Base-by-base conservation (phyloP, 1,140 invertebrate genomes). In the Pachyrhynchus sulphureomaculatus region DNA sequence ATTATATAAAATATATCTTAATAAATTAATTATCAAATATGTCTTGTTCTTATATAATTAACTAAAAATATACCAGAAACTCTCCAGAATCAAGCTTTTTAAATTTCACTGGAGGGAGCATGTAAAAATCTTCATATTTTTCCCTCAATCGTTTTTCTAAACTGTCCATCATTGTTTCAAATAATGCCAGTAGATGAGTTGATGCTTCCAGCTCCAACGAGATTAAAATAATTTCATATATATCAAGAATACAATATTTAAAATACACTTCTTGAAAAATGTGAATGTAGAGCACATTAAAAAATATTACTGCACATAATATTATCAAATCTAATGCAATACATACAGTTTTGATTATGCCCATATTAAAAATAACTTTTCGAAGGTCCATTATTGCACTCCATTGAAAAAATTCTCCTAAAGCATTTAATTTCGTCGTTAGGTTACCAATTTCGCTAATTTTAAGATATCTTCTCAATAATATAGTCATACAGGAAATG, bases 121-220 rank as follows among this genome's bases (percentile, higher is more conserved):
- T 44, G 20, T 55, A 44, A 21, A 55, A 55, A 18, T 41, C 37
- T 32, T 55, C 12, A 24, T 55, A 45, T 13, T 26, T 42, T 32
- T 55, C 1, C 13, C 29, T n/a, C 5, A 55, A 15, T 9, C n/a
- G 13, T 15, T 24, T 29, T 21, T 33, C 20, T 10, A 36, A 42
- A 17, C 20, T 21, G 2, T 10, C 9, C n/a, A 55, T 5, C 4
- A 26, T 26, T 4, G 9, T 41, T 12, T n/a, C 6, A 24, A 41
- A 24, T 17, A 32, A 4, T 5, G 6, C 4, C n/a, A 42, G 8
- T 13, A 55, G 8, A 2, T 3, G 3, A 12, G 13, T 9, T 18
- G 17, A 17, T 1, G 26, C 24, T 17, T 41, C 26, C 1, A 42
- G 24, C 42, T 55, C 53, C n/a, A 55, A 2, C 9, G 8, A 12